Evolutionary conservation across 2,888 invertebrate species (phyloP).

Genomic region (Sphaerophoria rueppellii): DNA sequence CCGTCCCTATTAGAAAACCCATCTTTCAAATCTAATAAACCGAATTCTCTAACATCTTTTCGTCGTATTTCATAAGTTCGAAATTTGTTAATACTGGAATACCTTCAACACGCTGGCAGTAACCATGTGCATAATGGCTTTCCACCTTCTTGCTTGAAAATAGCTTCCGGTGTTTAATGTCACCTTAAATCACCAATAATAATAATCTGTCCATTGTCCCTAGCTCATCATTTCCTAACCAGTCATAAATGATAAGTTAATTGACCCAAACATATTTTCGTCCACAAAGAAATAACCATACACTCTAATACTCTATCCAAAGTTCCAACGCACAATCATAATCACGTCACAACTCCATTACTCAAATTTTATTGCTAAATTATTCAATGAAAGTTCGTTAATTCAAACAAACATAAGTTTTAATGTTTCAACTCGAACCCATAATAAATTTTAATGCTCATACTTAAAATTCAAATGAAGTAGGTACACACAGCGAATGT

Average conservation of each 20-base stretch:
- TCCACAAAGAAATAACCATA: not conserved
- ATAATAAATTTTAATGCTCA: conserved; percentile 71
- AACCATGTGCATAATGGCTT: no score
- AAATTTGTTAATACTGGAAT: no score
- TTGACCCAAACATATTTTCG: not conserved
- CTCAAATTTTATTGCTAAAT: conserved; percentile 65
- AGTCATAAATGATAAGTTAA: conserved; percentile 19
- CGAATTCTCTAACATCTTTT: no score
- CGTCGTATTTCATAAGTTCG: no score
- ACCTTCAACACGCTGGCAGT: no score
- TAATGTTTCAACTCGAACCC: conserved; percentile 70
- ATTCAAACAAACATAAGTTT: conserved; percentile 71
- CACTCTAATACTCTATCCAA: not conserved
- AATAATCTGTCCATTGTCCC: no score
- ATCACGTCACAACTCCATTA: conserved; percentile 58
- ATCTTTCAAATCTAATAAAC: no score
- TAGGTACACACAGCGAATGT: conserved; percentile 16
- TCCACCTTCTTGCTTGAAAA: no score
- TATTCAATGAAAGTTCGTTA: conserved; percentile 71
- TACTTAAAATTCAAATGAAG: conserved; percentile 71
- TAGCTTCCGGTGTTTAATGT: no score
- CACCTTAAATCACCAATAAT: no score
- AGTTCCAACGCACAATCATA: not conserved
- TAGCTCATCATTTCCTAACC: not conserved
- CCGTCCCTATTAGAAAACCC: no score